Base-by-base conservation (phyloP, 2,888 invertebrate genomes). In the Heliconius charithonia region DNA sequence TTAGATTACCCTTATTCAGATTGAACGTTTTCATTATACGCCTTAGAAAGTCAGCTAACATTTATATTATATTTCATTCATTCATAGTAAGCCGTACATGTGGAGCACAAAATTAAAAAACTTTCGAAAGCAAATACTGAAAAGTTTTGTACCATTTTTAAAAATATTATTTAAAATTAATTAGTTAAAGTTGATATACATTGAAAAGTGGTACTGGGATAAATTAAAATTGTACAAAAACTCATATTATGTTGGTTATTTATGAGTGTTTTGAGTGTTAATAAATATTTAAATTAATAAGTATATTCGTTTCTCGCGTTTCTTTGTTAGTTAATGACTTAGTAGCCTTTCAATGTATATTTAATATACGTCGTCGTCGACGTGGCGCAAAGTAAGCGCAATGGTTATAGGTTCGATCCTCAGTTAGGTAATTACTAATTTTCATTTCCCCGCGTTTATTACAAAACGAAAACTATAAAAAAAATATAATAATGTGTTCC, bases 31-130 rank as follows among this genome's bases (percentile, higher is more conserved):
- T 72, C 32, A 72, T 72, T 72, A 72, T 59, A 32, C 59, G 32
- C 56, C 59, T 72, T 72, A 72, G 72, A 59, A 71, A 71, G 27
- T 70, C 45, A 19, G 70, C 70, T 70, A 70, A 45, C 70, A 27
- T 71, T 71, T 32, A 71, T 71, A 71, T 71, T 71, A 72, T 72
- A 59, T 59, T 72, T 72, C 63, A 27, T 63, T 63, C 72, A 63
- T 63, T 27, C 72, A 72, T 59, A 72, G 32, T 59, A 37, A 72
- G 32, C 59, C 72, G 59, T 59, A 72, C 32, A 72, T 56, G 59
- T 56, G 16, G 72, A 72, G 32, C 59, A 37, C 59, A 59, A 72
- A 59, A 72, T 72, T 72, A 72, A 72, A 72, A 72, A 72, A 72
- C 72, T 72, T 72, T 72, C 9, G 32, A n/a, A 32, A 59, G 32